Conservation (phyloP, 2,888 invertebrate genomes). For the Clivina fossor region DNA sequence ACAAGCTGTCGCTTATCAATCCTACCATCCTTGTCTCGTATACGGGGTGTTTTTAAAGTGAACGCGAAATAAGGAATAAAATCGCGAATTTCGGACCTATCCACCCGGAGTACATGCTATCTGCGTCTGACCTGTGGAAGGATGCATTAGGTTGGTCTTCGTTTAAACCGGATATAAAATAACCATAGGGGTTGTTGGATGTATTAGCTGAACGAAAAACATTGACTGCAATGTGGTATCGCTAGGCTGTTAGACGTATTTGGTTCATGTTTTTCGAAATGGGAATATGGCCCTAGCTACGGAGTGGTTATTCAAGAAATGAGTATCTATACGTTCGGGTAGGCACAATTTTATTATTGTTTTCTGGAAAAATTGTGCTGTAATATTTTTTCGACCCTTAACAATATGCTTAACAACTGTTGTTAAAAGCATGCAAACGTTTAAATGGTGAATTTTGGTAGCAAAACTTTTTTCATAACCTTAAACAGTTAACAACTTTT, state of each 20-base stretch:
- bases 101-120: slow-evolving; percentile 3
- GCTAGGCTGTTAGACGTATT: slow-evolving; percentile 4
- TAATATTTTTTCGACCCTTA: slow-evolving; percentile 4
- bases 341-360: slow-evolving; percentile 12
- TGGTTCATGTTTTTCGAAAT: slow-evolving; percentile 16
- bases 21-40: slow-evolving; percentile 1
- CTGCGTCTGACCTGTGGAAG: slow-evolving; percentile 4
- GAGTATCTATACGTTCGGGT: slow-evolving; percentile 5
- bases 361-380: slow-evolving; percentile 11
- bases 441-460: too few species aligned
- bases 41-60: slow-evolving; percentile 15
- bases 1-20: slow-evolving; percentile 17
- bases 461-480: too few species aligned
- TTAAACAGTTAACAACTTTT: too few species aligned
- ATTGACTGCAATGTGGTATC: slow-evolving; percentile 9
- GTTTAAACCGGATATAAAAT: slow-evolving; percentile 33
- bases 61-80: slow-evolving; percentile 25
- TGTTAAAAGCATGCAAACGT: too few species aligned
- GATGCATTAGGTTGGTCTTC: slow-evolving; percentile 19
- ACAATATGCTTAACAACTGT: too few species aligned
- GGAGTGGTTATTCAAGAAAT: slow-evolving; percentile 19
- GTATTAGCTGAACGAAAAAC: slow-evolving; percentile 20
- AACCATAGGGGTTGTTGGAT: slow-evolving; percentile 31
- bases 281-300: slow-evolving; percentile 3
- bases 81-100: slow-evolving; percentile 21